A percentile compares a stretch with the other conserved stretches of the same genome.
phyloP scores from a whole-genome alignment of 2,888 invertebrate genomes.

The Ennomos quercinarius region DNA sequence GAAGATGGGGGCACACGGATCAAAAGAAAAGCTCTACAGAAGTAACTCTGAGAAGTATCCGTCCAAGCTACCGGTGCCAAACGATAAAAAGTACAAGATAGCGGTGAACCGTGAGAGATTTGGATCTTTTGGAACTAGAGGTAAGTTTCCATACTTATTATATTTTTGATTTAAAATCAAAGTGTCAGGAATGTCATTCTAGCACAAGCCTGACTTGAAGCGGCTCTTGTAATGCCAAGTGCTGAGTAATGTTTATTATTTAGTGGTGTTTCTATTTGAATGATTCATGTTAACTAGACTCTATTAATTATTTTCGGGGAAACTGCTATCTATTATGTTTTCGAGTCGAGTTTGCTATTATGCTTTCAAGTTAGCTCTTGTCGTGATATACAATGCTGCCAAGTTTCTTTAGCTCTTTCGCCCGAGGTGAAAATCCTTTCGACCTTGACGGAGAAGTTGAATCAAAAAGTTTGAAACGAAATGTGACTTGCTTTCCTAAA shows the following conservation, averaged over 20 bases:
- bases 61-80: constrained; percentile 83
- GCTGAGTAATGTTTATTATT: not conserved
- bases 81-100: constrained; percentile 84
- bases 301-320: constrained; percentile 31
- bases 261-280: not conserved
- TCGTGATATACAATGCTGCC: constrained; percentile 40
- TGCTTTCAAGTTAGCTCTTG: constrained; percentile 25
- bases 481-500: constrained; percentile 22
- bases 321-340: constrained; percentile 29
- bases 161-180: too few relatives aligned
- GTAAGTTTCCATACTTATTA: constrained; percentile 60
- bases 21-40: constrained; percentile 90
- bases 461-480: constrained; percentile 31
- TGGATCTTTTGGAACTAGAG: constrained; percentile 89
- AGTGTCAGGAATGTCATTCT: too few relatives aligned
- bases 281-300: constrained; percentile 21
- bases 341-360: constrained; percentile 30
- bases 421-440: constrained; percentile 43
- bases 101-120: constrained; percentile 89
- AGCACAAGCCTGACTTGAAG: not conserved
- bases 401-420: constrained; percentile 32
- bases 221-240: not conserved
- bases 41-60: constrained; percentile 87
- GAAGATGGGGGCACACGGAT: constrained; percentile 91
- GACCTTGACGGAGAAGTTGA: constrained; percentile 39